Base-by-base conservation (phyloP, 2,888 invertebrate genomes). In the Cheilosia vulpina region DNA sequence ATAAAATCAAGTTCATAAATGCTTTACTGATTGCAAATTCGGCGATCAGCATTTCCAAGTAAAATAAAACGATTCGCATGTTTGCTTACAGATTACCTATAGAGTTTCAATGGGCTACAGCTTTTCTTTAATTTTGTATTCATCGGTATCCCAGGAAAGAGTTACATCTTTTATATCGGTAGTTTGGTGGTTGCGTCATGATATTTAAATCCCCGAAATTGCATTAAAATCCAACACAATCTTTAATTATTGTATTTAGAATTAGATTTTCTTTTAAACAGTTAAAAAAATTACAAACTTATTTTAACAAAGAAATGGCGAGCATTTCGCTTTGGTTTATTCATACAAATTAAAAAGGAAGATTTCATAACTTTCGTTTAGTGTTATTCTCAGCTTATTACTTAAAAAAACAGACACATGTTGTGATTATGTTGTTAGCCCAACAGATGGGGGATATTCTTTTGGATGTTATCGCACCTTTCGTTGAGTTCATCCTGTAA, bases 401-500 rank as follows among this genome's bases (percentile, higher is more conserved):
- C 72, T 66, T 68, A 83, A 69, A 43, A 21, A 27, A 57, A 63
- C 31, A 68, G 21, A 45, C 50, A 65, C 47, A 50, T 69, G 11
- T 47, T 80, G 24, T 50, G 47, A 63, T 60, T 53, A 21, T 52
- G 43, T 55, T 62, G 19, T 45, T 89, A 92, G 63, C 91, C 91
- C 84, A 90, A 87, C 68, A 91, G 87, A 82, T 90, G 91, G 13
- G 91, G 91, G 62, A 89, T 89, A 31, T 89, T 93, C 87, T 94
- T 94, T 38, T 94, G 93, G 88, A 97, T 94, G 90, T 95, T 95
- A 90, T 96, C 97, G 92, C 97, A 97, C 88, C 94, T 95, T 89
- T 96, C 96, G 88, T 96, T 95, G 88, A 97, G 93, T 90, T 96
- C 96, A 88, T 95, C 94, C 95, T 96, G 92, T 38, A 93, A 93